phyloP scores from a whole-genome alignment of 2,113 vertebrate species.

The Rhipidura dahli region DNA sequence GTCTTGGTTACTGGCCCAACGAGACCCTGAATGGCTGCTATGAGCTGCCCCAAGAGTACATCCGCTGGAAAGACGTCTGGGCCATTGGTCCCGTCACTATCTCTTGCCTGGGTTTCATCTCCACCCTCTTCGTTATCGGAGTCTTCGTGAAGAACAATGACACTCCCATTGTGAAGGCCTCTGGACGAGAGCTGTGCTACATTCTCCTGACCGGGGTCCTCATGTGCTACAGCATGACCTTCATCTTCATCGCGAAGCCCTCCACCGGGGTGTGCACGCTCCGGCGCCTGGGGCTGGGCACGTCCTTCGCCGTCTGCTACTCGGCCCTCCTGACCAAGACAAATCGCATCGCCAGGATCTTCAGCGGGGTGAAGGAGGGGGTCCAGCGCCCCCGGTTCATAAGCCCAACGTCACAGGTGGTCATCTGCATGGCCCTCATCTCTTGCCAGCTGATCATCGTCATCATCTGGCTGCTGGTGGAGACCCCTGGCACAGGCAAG shows the following conservation, averaged over 20 bases:
- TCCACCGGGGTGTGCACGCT: conserved; percentile 89
- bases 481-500: conserved; percentile 90
- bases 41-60: conserved; percentile 93
- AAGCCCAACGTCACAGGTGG: conserved; percentile 93
- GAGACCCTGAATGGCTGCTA: conserved; percentile 90
- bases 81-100: conserved; percentile 93
- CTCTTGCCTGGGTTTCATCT: conserved; percentile 90
- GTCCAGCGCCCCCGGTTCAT: conserved; percentile 93
- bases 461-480: conserved; percentile 91
- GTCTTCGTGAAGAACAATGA: conserved; percentile 90
- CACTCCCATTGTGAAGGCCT: conserved; percentile 95
- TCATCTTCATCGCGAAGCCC: conserved; percentile 93
- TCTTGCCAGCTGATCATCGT: conserved; percentile 94
- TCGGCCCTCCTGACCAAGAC: conserved; percentile 97
- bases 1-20: conserved; percentile 91
- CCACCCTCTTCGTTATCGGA: conserved; percentile 88
- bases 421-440: conserved; percentile 92
- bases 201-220: conserved; percentile 92
- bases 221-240: conserved; percentile 98
- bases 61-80: conserved; percentile 95
- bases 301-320: conserved; percentile 95
- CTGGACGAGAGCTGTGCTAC: conserved; percentile 94
- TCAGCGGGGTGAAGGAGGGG: conserved; percentile 91
- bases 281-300: conserved; percentile 89
- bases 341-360: conserved; percentile 95